Conservation (phyloP, 2,797 vertebrate species). For the Lepidocolaptes lacrymiger region DNA sequence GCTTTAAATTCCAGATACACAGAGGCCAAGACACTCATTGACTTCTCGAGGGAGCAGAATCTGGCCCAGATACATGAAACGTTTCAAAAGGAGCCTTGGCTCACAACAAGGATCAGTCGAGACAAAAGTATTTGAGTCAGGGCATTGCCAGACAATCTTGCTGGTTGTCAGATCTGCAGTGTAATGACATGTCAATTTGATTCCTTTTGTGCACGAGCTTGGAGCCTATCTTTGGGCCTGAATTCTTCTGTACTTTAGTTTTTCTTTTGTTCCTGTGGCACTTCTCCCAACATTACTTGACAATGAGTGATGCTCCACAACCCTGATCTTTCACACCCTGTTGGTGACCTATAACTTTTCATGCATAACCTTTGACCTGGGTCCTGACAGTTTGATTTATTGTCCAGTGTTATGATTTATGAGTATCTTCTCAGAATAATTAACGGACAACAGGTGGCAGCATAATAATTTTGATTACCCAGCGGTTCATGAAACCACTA, state of each 20-base stretch:
- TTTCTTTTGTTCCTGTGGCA: constrained; percentile 91
- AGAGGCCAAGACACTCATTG: constrained; percentile 13
- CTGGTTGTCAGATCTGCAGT: constrained; percentile 82
- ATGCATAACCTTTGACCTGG: constrained; percentile 90
- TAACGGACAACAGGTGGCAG: constrained; percentile 99
- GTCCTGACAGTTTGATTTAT: constrained; percentile 99
- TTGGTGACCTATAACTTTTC: constrained; percentile 92
- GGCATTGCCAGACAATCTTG: constrained; percentile 82
- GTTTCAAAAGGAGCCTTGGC: constrained; percentile 49
- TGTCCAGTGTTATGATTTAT: constrained; percentile 99
- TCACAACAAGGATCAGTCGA: constrained; percentile 30
- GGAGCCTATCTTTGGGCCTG: constrained; percentile 80
- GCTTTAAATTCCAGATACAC: constrained; percentile 24
- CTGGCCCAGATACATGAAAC: constrained; percentile 44
- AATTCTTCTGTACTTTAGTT: constrained; percentile 90
- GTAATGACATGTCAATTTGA: constrained; percentile 93
- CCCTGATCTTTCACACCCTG: constrained; percentile 90
- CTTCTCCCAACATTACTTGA: constrained; percentile 90
- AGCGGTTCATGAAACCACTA: constrained; percentile 86
- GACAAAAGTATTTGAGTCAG: constrained; percentile 57
- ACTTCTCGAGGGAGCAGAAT: constrained; percentile 29
- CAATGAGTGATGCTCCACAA: constrained; percentile 95
- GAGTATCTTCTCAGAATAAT: constrained; percentile 98
- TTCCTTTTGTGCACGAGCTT: constrained; percentile 86
- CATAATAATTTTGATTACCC: constrained; percentile 88